These are phyloP conservation scores for Aphelenchoides bicaudatus DNA, from an alignment of 2,888 invertebrate genomes.

Conservation along the genomic window DNA sequence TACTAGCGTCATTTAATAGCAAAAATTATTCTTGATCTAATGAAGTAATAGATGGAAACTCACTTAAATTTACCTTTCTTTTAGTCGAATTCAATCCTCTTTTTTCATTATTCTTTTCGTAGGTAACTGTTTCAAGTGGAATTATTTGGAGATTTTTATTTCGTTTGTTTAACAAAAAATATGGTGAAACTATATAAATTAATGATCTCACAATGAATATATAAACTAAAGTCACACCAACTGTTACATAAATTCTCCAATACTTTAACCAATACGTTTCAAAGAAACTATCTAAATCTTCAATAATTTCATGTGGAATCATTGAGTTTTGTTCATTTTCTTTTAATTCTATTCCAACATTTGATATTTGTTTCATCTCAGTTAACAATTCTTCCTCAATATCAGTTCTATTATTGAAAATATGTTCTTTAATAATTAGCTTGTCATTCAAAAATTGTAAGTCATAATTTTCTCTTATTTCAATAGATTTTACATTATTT, in stretches of 20 bases:
- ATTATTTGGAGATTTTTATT: constrained; percentile 23
- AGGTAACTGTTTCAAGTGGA: constrained; percentile 15
- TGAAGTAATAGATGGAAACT: constrained; percentile 15
- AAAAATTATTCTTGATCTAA: too few relatives aligned
- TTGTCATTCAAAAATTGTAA: too few relatives aligned
- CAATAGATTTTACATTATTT: constrained; percentile 28
- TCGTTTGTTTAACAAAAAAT: constrained; percentile 21
- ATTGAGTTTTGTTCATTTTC: too few relatives aligned
- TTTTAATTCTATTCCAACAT: too few relatives aligned
- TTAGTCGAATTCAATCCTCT: constrained; percentile 22
- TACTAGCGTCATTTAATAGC: too few relatives aligned
- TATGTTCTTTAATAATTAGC: too few relatives aligned
- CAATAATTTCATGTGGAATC: too few relatives aligned
- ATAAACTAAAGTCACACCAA: constrained; percentile 34
- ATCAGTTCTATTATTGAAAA: too few relatives aligned
- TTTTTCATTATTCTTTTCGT: constrained; percentile 16
- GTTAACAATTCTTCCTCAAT: too few relatives aligned
- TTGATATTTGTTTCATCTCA: too few relatives aligned
- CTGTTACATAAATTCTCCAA: constrained; percentile 38
- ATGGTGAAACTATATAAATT: constrained; percentile 24
- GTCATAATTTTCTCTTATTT: too few relatives aligned
- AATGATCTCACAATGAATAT: constrained; percentile 33
- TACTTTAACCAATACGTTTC: constrained; percentile 29
- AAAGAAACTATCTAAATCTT: too few relatives aligned
- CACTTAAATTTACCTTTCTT: constrained; percentile 26